Base-by-base conservation (phyloP, 2,797 vertebrate genomes). In the Melanotaenia boesemani region DNA sequence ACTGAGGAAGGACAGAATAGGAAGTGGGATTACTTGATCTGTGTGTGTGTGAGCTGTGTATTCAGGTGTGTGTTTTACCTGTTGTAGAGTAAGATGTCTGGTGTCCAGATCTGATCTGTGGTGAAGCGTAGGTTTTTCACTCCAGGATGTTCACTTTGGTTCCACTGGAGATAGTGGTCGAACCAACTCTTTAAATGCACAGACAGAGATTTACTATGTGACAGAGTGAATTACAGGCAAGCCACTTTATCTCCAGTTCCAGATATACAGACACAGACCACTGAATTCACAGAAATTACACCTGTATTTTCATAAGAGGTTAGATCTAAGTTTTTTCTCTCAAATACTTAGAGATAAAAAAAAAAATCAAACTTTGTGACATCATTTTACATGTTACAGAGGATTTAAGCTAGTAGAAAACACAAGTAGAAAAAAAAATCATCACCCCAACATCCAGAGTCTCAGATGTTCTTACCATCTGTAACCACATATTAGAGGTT, bases 111-210 rank as follows among this genome's bases (percentile, higher is more conserved):
- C 82, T 96, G 95, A 39, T 96, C 94, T 1, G 95, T 94, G 75
- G 93, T 95, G 85, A 96, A 96, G 41, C 95, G 91, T 10, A 96
- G 93, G 84, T 95, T 96, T 78, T 95, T 95, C 30, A 96, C 95
- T 0, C 95, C 95, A 0, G 95, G 95, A 44, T 95, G 93, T 72
- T 95, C 94, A 3, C 91, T 94, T 85, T 95, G 94, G 88, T 96
- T 96, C 95, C 95, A 96, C 86, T 95, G 91, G 62, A 96, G 93
- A 63, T 96, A 96, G 72, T 96, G 94, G 78, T 96, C 95, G 32
- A 89, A 95, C 95, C 95, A 96, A 55, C 76, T 89, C 95, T 96
- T 77, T 30, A 62, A 84, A 81, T 39, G 80, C 64, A 89, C 62
- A 86, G 5, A 76, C 24, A 72, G 44, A 76, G 2, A 59, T 1